Evolutionary conservation across 2,888 invertebrate species (phyloP).

Genomic region (Gisinianus flammeolus): DNA sequence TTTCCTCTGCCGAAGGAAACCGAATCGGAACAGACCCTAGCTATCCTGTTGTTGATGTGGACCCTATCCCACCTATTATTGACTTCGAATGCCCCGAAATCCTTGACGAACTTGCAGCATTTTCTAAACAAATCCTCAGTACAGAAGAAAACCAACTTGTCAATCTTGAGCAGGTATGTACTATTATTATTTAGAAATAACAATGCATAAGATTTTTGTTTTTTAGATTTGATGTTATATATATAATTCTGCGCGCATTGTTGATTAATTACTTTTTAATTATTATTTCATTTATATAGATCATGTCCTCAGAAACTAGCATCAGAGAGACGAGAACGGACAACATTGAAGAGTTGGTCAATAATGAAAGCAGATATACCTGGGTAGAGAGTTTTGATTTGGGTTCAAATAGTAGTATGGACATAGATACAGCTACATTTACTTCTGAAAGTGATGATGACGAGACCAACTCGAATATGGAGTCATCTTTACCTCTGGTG

Average conservation of each 20-base stretch:
- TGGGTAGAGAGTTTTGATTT: constrained; percentile 25
- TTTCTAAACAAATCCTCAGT: constrained; percentile 52
- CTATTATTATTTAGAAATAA: background rate
- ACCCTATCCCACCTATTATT: constrained; percentile 45
- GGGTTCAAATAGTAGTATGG: background rate
- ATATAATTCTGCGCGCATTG: background rate
- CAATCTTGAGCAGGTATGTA: constrained; percentile 49
- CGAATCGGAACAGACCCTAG: constrained; percentile 50
- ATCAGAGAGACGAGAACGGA: constrained; percentile 28
- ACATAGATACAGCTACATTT: background rate
- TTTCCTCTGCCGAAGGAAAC: constrained; percentile 59
- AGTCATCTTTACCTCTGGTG: constrained; percentile 28
- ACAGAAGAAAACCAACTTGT: constrained; percentile 39
- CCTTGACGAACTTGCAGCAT: constrained; percentile 53
- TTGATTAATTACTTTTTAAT: too few species aligned
- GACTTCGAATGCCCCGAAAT: constrained; percentile 56
- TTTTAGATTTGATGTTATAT: background rate
- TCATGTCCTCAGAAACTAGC: constrained; percentile 31
- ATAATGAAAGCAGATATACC: constrained; percentile 40
- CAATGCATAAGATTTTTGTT: background rate
- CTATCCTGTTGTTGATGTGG: constrained; percentile 51
- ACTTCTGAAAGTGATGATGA: constrained; percentile 21
- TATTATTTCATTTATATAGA: constrained; percentile 8
- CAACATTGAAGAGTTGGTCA: constrained; percentile 29
- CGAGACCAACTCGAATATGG: constrained; percentile 17